Conservation (phyloP, 2,888 invertebrate species). For the Drosophila villosipedis region DNA sequence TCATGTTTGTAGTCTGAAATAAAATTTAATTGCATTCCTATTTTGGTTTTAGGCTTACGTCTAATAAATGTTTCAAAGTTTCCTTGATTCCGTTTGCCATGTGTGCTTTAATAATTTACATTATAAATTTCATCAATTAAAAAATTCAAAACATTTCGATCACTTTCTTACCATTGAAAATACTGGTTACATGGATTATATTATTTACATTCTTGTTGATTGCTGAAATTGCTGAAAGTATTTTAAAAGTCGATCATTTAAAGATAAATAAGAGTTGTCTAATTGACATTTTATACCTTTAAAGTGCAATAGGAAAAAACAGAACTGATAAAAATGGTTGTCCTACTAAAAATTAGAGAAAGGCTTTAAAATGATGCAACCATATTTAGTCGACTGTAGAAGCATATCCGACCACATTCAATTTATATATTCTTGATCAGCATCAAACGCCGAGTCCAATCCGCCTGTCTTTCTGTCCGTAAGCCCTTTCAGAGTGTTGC, state of each 20-base stretch:
- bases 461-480: neutral
- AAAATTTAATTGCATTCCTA: constrained; percentile 53
- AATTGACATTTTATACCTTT: neutral
- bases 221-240: too few relatives aligned
- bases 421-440: neutral
- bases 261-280: too few relatives aligned
- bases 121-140: neutral
- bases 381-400: neutral
- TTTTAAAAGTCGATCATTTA: too few relatives aligned
- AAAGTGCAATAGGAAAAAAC: neutral
- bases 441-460: neutral
- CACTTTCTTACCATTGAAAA: neutral
- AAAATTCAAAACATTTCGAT: neutral
- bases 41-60: constrained; percentile 27
- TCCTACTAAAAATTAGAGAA: neutral
- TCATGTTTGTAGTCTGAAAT: neutral
- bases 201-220: neutral
- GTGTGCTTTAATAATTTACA: constrained; percentile 4
- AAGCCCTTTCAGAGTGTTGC: neutral
- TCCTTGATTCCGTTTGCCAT: neutral
- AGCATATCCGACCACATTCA: neutral
- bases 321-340: neutral
- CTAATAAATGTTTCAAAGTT: constrained; percentile 17
- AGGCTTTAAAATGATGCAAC: neutral
- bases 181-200: neutral